Base-by-base conservation (phyloP, 2,113 vertebrate genomes). In the Lamprotornis superbus region DNA sequence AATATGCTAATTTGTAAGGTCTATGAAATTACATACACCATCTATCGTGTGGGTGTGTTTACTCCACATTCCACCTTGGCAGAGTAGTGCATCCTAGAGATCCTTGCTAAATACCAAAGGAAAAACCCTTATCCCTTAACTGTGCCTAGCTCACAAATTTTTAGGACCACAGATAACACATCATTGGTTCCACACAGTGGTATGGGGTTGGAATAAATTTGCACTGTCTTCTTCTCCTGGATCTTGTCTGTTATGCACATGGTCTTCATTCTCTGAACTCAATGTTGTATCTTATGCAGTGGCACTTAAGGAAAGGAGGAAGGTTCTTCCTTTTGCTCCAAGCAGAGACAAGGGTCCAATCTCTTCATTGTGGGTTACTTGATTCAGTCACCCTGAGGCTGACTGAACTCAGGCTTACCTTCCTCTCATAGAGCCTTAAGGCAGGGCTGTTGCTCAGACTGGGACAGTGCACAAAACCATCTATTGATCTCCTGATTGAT, bases 51-150 rank as follows among this genome's bases (percentile, higher is more conserved):
- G 5, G 19, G 12, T 37, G 21, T 12, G 7, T 60, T 60, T 76
- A 27, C 4, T 4, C n/a, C 0, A 1, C 15, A 31, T 31, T 30
- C n/a, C n/a, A 24, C 56, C 44, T 76, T 37, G 21, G 12, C 1
- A 1, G 24, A 77, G 16, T 25, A 19, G 16, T 20, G 16, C 12
- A 49, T 33, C 56, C 49, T 60, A 49, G 37, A 49, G 20, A 31
- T 49, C 15, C 44, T 24, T 46, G 37, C 30, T 31, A 60, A 76
- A 39, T 20, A 61, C 28, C 2, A 2, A 77, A 39, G n/a, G 31
- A 61, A 61, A 76, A 49, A 39, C 7, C 16, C 16, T 61, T 33
- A 40, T 40, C 12, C 17, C 10, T 50, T 50, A 33, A 39, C 15
- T 50, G 35, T 39, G 17, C 28, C 22, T 40, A 7, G 12, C 6